These are phyloP conservation scores for Styela plicata DNA, from an alignment of 23 tunicate genomes.

Conservation along the genomic window DNA sequence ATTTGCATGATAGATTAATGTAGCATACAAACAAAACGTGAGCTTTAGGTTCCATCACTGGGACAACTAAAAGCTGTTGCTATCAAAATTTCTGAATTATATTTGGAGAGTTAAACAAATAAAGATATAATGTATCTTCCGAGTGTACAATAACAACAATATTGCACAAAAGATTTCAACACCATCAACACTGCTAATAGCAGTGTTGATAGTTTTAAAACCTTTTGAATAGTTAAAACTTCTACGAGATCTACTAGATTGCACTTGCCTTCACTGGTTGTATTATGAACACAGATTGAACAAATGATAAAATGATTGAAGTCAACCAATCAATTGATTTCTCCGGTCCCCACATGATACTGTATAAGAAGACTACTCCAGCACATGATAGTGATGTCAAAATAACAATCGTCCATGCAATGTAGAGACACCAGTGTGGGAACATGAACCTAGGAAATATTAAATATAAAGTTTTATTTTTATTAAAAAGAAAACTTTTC, in stretches of 20 bases:
- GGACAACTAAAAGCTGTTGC: too few relatives aligned
- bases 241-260: background rate
- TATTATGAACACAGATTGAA: conserved; percentile 72
- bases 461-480: background rate
- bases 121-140: too few relatives aligned
- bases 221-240: background rate
- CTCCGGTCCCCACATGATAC: conserved; percentile 79
- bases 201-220: too few relatives aligned
- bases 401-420: conserved; percentile 52
- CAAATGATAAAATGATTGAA: conserved; percentile 52
- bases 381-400: conserved; percentile 34
- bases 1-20: too few relatives aligned
- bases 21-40: too few relatives aligned
- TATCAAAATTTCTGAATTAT: too few relatives aligned
- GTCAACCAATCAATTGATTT: conserved; percentile 67
- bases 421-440: conserved; percentile 71
- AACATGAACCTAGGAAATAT: conserved; percentile 30
- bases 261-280: conserved; percentile 64
- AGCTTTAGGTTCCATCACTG: too few relatives aligned
- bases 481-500: background rate
- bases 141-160: too few relatives aligned
- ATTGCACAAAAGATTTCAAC: too few relatives aligned
- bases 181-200: too few relatives aligned
- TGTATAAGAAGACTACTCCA: conserved; percentile 76
- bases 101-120: too few relatives aligned